These are phyloP conservation scores for Xyrauchen texanus DNA, from an alignment of 2,113 vertebrate species.

Conservation along the genomic window DNA sequence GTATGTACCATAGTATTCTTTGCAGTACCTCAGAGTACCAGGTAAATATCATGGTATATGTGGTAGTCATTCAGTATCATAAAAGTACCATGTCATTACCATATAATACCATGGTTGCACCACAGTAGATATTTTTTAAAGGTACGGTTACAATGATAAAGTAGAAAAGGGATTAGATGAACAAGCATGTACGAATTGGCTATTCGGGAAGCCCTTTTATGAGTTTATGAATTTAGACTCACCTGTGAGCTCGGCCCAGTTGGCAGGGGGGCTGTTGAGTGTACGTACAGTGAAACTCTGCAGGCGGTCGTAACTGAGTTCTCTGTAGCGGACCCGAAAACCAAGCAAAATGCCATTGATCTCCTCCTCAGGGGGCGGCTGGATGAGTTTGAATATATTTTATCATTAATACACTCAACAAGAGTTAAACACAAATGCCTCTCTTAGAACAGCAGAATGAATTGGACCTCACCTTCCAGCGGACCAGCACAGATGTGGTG, in stretches of 20 bases:
- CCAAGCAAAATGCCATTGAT: slow-evolving; percentile 94
- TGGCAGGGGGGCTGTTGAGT: slow-evolving; percentile 72
- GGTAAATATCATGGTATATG: too few species aligned
- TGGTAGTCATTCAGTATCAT: too few species aligned
- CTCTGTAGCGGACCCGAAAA: slow-evolving; percentile 89
- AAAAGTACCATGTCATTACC: too few species aligned
- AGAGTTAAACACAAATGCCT: not conserved
- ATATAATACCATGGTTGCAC: too few species aligned
- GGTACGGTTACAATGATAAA: not conserved
- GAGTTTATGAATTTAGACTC: slow-evolving; percentile 62
- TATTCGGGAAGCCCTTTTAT: not conserved
- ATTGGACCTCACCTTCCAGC: slow-evolving; percentile 86
- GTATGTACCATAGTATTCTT: too few species aligned
- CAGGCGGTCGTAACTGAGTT: slow-evolving; percentile 82
- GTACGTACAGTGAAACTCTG: slow-evolving; percentile 81
- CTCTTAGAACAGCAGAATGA: slow-evolving; percentile 3
- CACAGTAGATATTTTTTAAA: too few species aligned
- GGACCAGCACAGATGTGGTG: slow-evolving; percentile 92
- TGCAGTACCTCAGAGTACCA: too few species aligned
- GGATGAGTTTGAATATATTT: slow-evolving; percentile 26
- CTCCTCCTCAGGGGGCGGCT: slow-evolving; percentile 91
- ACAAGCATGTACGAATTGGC: not conserved
- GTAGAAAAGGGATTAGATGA: too few species aligned
- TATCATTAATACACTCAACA: not conserved
- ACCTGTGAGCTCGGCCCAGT: slow-evolving; percentile 90